A percentile compares a stretch with the other conserved stretches of the same genome.
phyloP scores from a whole-genome alignment of 2,888 invertebrate species.

The Panopea generosa region DNA sequence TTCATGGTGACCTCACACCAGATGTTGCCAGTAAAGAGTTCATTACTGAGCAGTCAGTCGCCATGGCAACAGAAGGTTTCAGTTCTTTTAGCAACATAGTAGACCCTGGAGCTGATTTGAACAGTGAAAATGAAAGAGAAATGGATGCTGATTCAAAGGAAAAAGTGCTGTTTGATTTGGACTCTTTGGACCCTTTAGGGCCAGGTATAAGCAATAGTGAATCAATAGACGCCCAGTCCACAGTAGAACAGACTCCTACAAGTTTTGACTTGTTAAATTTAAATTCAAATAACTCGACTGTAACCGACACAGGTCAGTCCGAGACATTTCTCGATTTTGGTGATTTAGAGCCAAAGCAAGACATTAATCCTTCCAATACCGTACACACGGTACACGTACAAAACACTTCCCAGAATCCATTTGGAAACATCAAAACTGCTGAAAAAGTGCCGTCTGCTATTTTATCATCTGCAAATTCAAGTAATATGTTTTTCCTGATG shows the following conservation, averaged over 20 bases:
- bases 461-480: constrained; percentile 52
- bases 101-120: constrained; percentile 4
- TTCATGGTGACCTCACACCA: constrained; percentile 58
- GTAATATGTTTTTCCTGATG: constrained; percentile 42
- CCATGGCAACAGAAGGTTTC: constrained; percentile 48
- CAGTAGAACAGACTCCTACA: no score
- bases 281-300: not conserved
- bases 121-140: constrained; percentile 1
- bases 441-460: constrained; percentile 12
- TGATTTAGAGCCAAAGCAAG: not conserved
- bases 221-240: constrained; percentile 1
- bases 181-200: not conserved
- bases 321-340: constrained; percentile 8
- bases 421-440: constrained; percentile 1
- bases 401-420: constrained; percentile 5
- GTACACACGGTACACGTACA: not conserved
- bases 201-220: not conserved
- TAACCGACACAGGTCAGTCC: not conserved
- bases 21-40: constrained; percentile 53
- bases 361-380: not conserved
- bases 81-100: constrained; percentile 28
- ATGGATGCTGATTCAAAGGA: not conserved
- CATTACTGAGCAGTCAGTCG: constrained; percentile 36
- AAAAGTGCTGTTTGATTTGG: not conserved
- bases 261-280: not conserved